These are phyloP conservation scores for Drosophila bipectinata DNA, from an alignment of 1,140 invertebrate species.

Conservation along the genomic window DNA sequence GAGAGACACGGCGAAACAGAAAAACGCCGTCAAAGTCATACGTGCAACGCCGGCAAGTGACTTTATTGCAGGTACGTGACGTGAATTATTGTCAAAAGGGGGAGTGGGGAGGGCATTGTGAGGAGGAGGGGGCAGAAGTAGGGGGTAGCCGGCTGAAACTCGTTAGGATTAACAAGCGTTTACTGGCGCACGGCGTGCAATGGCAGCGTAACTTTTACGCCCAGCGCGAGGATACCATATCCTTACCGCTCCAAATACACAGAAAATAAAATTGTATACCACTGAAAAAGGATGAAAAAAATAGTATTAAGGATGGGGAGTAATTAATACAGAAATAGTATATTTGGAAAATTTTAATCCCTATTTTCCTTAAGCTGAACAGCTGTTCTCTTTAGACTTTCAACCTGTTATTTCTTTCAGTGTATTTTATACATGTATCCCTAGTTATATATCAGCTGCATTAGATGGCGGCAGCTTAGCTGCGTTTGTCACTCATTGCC, in stretches of 20 bases:
- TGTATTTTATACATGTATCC: constrained; percentile 28
- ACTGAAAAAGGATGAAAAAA: too few relatives aligned
- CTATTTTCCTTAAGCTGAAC: too few relatives aligned
- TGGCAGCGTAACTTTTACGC: constrained; percentile 57
- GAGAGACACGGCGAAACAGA: constrained; percentile 27
- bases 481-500: constrained; percentile 68
- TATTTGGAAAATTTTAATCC: too few relatives aligned
- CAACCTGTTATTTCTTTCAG: constrained; percentile 10
- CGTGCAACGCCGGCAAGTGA: constrained; percentile 80
- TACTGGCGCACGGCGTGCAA: constrained; percentile 76
- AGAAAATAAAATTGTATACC: neutral
- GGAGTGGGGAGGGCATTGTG: neutral
- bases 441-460: constrained; percentile 61
- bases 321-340: too few relatives aligned
- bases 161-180: constrained; percentile 82
- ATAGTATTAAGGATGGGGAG: too few relatives aligned
- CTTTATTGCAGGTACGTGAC: constrained; percentile 81
- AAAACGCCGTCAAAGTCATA: constrained; percentile 78
- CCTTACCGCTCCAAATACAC: constrained; percentile 2
- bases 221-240: constrained; percentile 24
- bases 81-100: constrained; percentile 71
- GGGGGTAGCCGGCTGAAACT: constrained; percentile 53
- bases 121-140: constrained; percentile 3
- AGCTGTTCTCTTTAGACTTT: too few relatives aligned
- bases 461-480: constrained; percentile 60